Conservation (phyloP, 2,797 vertebrate species). For the Periophthalmus magnuspinnatus region DNA sequence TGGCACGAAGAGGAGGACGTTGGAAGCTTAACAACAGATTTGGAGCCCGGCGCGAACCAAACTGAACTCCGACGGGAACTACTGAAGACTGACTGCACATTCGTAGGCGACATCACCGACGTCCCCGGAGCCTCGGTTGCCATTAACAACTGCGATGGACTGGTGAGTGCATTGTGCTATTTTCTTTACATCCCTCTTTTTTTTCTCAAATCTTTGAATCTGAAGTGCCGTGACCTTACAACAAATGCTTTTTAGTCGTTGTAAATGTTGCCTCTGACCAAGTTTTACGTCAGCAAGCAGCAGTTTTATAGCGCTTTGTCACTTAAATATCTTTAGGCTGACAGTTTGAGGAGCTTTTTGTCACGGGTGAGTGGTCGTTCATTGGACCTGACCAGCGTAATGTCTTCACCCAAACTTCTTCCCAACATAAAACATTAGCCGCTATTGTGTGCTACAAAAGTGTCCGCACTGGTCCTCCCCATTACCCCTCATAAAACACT, state of each 20-base stretch:
- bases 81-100: constrained; percentile 90
- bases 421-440: constrained; percentile 61
- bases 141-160: constrained; percentile 97
- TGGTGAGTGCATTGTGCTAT: constrained; percentile 83
- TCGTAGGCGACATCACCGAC: constrained; percentile 92
- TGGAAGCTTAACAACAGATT: constrained; percentile 36
- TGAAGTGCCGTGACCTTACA: constrained; percentile 58
- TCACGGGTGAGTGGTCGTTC: constrained; percentile 60
- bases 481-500: constrained; percentile 67
- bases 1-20: constrained; percentile 82
- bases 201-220: constrained; percentile 23
- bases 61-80: constrained; percentile 82
- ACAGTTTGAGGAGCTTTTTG: constrained; percentile 45
- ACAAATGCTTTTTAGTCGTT: constrained; percentile 35
- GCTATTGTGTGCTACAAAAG: constrained; percentile 57
- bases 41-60: constrained; percentile 28
- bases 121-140: constrained; percentile 90
- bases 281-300: constrained; percentile 45
- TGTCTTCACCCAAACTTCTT: constrained; percentile 35
- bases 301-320: constrained; percentile 65
- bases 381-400: constrained; percentile 39
- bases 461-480: constrained; percentile 44
- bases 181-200: constrained; percentile 2
- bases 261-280: constrained; percentile 34
- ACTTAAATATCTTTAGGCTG: constrained; percentile 36